Conservation (phyloP, 2,888 invertebrate species). For the Halocaridina rubra region DNA sequence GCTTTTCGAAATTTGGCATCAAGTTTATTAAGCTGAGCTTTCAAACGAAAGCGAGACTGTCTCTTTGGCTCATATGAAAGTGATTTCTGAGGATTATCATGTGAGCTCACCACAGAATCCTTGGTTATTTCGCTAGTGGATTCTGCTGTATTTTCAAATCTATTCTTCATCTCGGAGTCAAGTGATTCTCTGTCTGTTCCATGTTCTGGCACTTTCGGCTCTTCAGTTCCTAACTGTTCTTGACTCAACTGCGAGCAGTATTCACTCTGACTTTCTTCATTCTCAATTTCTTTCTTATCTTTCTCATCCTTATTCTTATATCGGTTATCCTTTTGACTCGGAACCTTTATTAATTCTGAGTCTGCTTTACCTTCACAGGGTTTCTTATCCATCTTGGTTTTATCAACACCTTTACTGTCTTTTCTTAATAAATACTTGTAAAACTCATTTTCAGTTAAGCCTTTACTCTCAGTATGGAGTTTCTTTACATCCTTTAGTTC, state of each 20-base stretch:
- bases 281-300: constrained; percentile 9
- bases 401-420: constrained; percentile 21
- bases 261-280: constrained; percentile 7
- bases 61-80: neutral
- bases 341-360: constrained; percentile 35
- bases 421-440: constrained; percentile 31
- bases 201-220: too few species aligned
- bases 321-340: constrained; percentile 41
- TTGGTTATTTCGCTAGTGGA: neutral
- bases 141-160: neutral
- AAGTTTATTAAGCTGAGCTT: constrained; percentile 47
- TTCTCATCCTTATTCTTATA: constrained; percentile 10
- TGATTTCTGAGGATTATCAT: neutral
- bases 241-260: too few species aligned
- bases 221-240: constrained; percentile 29
- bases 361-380: neutral
- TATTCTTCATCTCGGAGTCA: neutral
- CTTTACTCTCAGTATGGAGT: constrained; percentile 27
- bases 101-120: neutral
- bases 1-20: constrained; percentile 57
- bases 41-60: constrained; percentile 26
- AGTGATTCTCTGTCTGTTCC: neutral
- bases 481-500: constrained; percentile 24
- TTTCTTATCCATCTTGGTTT: neutral
- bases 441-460: constrained; percentile 24